Evolutionary conservation across 2,888 invertebrate species (phyloP).

Genomic region (Xestobium rufovillosum): DNA sequence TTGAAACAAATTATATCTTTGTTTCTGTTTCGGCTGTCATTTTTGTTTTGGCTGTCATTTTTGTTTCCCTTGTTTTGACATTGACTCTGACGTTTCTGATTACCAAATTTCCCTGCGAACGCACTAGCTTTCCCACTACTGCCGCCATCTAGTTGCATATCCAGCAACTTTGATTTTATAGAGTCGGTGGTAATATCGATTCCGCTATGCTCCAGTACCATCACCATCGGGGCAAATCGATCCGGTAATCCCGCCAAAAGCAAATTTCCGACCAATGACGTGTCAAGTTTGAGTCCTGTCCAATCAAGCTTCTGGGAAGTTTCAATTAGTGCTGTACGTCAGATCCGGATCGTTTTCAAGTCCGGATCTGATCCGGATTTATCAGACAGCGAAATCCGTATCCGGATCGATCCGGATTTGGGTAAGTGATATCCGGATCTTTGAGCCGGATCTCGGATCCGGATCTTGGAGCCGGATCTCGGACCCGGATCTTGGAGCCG

Average conservation of each 20-base stretch:
- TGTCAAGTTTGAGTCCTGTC: conserved; percentile 12
- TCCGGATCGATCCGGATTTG: no score
- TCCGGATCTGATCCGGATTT: no score
- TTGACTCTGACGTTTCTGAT: conserved; percentile 4
- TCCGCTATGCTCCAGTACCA: conserved; percentile 12
- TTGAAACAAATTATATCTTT: neutral
- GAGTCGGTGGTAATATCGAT: conserved; percentile 7
- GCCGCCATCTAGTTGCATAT: conserved; percentile 2
- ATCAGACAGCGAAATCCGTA: no score
- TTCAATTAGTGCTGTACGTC: no score
- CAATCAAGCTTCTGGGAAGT: conserved; percentile 11
- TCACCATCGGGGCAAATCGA: conserved; percentile 12
- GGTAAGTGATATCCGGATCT: no score
- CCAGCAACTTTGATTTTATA: conserved; percentile 7
- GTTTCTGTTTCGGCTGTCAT: neutral
- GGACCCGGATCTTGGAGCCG: no score
- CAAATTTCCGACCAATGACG: conserved; percentile 7
- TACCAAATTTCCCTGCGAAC: conserved; percentile 1
- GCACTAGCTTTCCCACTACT: neutral
- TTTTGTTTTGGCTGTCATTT: conserved; percentile 5
- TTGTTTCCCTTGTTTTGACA: neutral
- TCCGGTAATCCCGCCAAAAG: conserved; percentile 13
- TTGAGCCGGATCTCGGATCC: no score
- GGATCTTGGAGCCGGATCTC: no score
- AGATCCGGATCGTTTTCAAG: no score